Evolutionary conservation across 1,140 invertebrate genomes (phyloP), one percentile per base, ranked within the genome.

Genomic region (Pogonognathellus flavescens): DNA sequence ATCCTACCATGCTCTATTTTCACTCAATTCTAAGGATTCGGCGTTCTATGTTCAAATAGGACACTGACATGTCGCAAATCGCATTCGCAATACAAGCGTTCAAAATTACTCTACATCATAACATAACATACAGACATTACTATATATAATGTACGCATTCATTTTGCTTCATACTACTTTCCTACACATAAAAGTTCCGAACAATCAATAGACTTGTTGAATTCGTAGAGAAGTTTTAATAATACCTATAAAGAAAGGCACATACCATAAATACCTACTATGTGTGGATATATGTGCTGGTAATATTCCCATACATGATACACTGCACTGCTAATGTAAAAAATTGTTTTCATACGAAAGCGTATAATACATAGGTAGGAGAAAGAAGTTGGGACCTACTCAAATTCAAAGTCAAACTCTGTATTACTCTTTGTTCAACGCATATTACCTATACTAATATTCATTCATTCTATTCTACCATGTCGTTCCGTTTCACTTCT

Each of bases 201-300:
- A n/a, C 8, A 76, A 76, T 76, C 70, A 76, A 76, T 76, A 76
- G 70, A 76, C 70, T 76, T 76, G 70, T 76, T 76, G 70, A 76
- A 76, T 31, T 41, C 41, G 31, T 9, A 25, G 16, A 25, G 16
- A 41, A 41, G 31, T 41, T 41, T 41, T 41, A 41, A 41, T 41
- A 41, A 9, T 76, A 14, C 62, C 14, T 66, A 13, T 20, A 22
- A 11, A 76, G 31, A 31, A 16, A 18, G 31, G 31, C 70, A 49
- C 49, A 31, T 31, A n/a, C 70, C 13, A 49, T 76, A n/a, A 13
- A 41, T 76, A 76, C 10, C 53, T 41, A 31, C 31, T n/a, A 16
- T 22, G 66, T 31, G 31, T 14, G 31, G 22, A 31, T 31, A 76
- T 76, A 49, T 50, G 7, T 31, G 59, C n/a, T 62, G 18, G 2